A percentile compares a stretch with the other conserved stretches of the same genome.
phyloP scores from a whole-genome alignment of 1,140 invertebrate genomes.

The Heliconius himera region DNA sequence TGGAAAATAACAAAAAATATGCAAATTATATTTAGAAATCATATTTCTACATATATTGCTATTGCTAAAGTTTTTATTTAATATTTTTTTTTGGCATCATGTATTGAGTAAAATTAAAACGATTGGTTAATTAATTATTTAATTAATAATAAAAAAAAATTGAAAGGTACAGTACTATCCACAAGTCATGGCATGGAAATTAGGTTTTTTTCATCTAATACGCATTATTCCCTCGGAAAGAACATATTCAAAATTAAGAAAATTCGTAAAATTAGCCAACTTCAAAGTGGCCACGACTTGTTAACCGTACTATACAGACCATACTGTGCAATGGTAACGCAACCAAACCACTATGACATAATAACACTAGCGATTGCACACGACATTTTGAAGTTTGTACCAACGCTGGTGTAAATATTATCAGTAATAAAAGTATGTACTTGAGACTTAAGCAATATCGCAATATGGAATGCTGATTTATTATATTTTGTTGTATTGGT shows the following conservation, averaged over 20 bases:
- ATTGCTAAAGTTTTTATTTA: too few species aligned
- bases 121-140: neutral
- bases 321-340: slow-evolving; percentile 33
- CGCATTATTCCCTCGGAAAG: too few species aligned
- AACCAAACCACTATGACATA: slow-evolving; percentile 35
- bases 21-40: too few species aligned
- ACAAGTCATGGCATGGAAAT: too few species aligned
- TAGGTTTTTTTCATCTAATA: too few species aligned
- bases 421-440: neutral
- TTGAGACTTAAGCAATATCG: neutral
- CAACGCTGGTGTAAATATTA: neutral
- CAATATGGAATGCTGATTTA: neutral
- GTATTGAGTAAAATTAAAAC: neutral
- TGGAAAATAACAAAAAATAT: too few species aligned
- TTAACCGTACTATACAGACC: neutral
- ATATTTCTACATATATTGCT: too few species aligned
- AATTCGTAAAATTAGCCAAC: too few species aligned
- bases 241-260: too few species aligned
- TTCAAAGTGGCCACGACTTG: too few species aligned
- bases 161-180: neutral
- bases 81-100: too few species aligned
- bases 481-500: neutral
- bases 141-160: neutral
- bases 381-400: slow-evolving; percentile 1
- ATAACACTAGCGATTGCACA: slow-evolving; percentile 27